Percentiles rank a stretch among this genome's conserved stretches.
Evolutionary conservation across 2,888 invertebrate genomes (phyloP).

Genomic region (Ectemnius continuus): DNA sequence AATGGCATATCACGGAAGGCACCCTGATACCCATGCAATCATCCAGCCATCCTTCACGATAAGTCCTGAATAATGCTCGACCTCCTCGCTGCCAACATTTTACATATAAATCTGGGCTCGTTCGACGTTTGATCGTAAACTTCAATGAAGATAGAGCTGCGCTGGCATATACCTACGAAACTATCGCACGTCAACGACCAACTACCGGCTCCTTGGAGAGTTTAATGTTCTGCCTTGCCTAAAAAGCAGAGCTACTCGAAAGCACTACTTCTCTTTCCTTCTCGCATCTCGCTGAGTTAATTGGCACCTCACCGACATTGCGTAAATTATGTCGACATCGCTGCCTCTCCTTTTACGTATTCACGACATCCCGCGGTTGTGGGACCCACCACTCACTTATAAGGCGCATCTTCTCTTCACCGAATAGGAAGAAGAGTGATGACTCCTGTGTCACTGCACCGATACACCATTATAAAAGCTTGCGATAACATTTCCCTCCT

Average conservation of each 20-base stretch:
- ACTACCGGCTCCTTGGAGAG: neutral
- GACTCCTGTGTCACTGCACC: too few species aligned
- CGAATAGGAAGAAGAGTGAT: too few species aligned
- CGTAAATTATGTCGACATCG: slow-evolving; percentile 64
- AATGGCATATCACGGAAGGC: slow-evolving; percentile 36
- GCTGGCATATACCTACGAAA: too few species aligned
- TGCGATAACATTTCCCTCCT: too few species aligned
- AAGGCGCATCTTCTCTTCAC: too few species aligned
- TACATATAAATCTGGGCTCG: slow-evolving; percentile 17
- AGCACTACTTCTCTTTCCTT: slow-evolving; percentile 32
- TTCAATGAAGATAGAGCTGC: slow-evolving; percentile 37
- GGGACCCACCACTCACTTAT: slow-evolving; percentile 38
- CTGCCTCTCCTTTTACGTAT: slow-evolving; percentile 53
- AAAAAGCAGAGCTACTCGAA: slow-evolving; percentile 57
- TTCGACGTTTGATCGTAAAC: slow-evolving; percentile 35
- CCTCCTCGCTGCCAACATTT: slow-evolving; percentile 12
- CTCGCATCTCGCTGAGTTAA: slow-evolving; percentile 62
- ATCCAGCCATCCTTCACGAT: slow-evolving; percentile 11
- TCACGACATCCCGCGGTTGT: slow-evolving; percentile 31
- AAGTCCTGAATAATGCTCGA: too few species aligned
- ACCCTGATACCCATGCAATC: too few species aligned
- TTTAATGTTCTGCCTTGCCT: neutral
- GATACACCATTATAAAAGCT: too few species aligned
- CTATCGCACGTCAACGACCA: too few species aligned
- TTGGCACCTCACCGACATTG: slow-evolving; percentile 65